Percentiles rank a stretch among this genome's conserved stretches.
Conservation (phyloP, 2,113 vertebrate species). For the Pardalotus punctatus region DNA sequence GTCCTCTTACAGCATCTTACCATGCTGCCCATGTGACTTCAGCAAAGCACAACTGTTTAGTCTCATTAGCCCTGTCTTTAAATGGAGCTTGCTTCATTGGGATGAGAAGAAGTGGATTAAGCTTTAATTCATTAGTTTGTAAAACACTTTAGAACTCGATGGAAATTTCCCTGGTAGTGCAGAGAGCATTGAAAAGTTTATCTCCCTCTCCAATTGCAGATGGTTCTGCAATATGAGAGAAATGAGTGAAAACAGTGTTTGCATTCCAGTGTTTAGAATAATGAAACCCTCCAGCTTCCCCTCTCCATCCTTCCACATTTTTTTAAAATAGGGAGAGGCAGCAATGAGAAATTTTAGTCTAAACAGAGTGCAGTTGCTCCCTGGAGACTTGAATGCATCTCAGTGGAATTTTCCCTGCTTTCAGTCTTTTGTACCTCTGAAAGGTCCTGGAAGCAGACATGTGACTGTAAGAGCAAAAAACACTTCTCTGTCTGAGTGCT, state of each 20-base stretch:
- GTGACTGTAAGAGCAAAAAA: slow-evolving; percentile 52
- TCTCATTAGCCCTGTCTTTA: not conserved
- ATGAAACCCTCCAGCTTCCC: not conserved
- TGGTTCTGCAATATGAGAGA: not conserved
- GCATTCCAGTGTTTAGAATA: not conserved
- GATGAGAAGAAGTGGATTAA: not conserved
- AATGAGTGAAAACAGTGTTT: not conserved
- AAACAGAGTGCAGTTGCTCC: slow-evolving; percentile 66
- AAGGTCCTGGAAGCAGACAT: slow-evolving; percentile 66
- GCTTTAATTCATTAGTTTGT: slow-evolving; percentile 25
- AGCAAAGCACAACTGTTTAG: not conserved
- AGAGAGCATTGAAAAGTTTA: slow-evolving; percentile 2
- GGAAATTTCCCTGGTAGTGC: slow-evolving; percentile 16
- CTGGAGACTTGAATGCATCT: slow-evolving; percentile 71
- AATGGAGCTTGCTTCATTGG: not conserved
- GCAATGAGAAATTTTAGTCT: slow-evolving; percentile 48
- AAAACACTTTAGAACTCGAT: slow-evolving; percentile 13
- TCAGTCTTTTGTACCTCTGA: slow-evolving; percentile 73
- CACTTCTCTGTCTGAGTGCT: slow-evolving; percentile 24
- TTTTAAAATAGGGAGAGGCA: not conserved
- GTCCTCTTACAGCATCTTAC: not conserved
- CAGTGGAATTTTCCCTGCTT: slow-evolving; percentile 76
- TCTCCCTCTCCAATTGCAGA: not conserved
- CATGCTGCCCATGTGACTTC: not conserved
- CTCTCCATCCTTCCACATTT: not conserved